Percentiles rank a stretch among this genome's conserved stretches.
Evolutionary conservation across 1,140 invertebrate species (phyloP).

Genomic region (Zelostemma sp.): DNA sequence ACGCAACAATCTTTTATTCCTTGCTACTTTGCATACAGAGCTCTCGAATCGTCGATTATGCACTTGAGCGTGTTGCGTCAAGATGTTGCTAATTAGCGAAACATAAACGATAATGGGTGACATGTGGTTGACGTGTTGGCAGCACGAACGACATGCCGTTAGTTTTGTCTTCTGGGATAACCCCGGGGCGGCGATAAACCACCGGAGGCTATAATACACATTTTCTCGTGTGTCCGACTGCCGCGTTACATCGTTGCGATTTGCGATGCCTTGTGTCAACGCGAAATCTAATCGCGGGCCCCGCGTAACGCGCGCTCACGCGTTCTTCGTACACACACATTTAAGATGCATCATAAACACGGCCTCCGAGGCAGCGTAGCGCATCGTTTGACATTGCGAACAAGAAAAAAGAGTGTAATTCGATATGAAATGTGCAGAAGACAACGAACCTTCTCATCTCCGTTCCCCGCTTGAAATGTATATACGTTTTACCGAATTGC

Average conservation of each 20-base stretch:
- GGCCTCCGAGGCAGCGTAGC: conserved; percentile 12
- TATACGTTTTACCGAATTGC: no score
- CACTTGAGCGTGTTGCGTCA: conserved; percentile 41
- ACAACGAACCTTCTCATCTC: no score
- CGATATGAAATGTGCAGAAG: no score
- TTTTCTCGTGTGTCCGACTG: conserved; percentile 32
- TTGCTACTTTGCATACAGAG: background rate
- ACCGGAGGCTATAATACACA: conserved; percentile 30
- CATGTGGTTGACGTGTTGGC: conserved; percentile 62
- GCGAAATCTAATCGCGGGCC: conserved; percentile 3
- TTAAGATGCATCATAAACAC: no score
- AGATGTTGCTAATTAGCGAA: conserved; percentile 65
- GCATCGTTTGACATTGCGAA: no score
- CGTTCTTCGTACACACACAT: no score
- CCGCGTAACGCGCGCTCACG: background rate
- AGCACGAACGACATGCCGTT: conserved; percentile 61
- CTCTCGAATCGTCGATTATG: conserved; percentile 22
- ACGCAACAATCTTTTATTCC: conserved; percentile 25
- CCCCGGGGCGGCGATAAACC: conserved; percentile 63
- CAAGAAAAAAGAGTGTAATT: no score
- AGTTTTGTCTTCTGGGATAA: conserved; percentile 69
- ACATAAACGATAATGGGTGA: conserved; percentile 68
- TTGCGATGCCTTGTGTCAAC: conserved; percentile 52
- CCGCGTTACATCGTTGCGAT: conserved; percentile 48
- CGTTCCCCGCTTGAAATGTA: no score